Evolutionary conservation across 2,888 invertebrate species (phyloP).

Genomic region (Malthinus flaveolus): DNA sequence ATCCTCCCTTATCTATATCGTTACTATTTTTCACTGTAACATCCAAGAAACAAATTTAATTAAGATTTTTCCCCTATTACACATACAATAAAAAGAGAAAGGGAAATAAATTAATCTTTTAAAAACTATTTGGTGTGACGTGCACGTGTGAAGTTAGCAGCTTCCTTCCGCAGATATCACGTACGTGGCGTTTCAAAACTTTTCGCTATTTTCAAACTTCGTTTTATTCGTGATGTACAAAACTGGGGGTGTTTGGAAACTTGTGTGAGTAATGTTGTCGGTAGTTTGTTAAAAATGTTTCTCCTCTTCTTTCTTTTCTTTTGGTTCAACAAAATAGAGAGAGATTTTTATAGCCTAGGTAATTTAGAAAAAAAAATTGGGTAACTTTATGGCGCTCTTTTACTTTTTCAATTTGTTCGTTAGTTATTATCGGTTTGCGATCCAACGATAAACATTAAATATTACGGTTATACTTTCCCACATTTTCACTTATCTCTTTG

Average conservation of each 20-base stretch:
- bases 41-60: too few relatives aligned
- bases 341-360: neutral
- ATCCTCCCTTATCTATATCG: too few relatives aligned
- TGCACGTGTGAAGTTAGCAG: conserved; percentile 43
- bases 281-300: conserved; percentile 21
- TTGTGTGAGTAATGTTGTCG: conserved; percentile 30
- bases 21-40: too few relatives aligned
- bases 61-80: too few relatives aligned
- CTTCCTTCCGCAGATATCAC: conserved; percentile 43
- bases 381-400: neutral
- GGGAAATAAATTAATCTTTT: conserved; percentile 38
- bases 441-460: too few relatives aligned
- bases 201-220: conserved; percentile 39
- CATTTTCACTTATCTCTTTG: too few relatives aligned
- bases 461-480: too few relatives aligned
- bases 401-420: neutral
- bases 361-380: neutral
- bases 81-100: conserved; percentile 10
- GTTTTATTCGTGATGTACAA: conserved; percentile 35
- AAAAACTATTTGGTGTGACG: conserved; percentile 39
- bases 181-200: conserved; percentile 40
- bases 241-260: conserved; percentile 28
- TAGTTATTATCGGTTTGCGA: too few relatives aligned
- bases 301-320: conserved; percentile 12
- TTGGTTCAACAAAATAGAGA: neutral